phyloP scores from a whole-genome alignment of 2,797 vertebrate genomes.

The Enteromius radiatus region DNA sequence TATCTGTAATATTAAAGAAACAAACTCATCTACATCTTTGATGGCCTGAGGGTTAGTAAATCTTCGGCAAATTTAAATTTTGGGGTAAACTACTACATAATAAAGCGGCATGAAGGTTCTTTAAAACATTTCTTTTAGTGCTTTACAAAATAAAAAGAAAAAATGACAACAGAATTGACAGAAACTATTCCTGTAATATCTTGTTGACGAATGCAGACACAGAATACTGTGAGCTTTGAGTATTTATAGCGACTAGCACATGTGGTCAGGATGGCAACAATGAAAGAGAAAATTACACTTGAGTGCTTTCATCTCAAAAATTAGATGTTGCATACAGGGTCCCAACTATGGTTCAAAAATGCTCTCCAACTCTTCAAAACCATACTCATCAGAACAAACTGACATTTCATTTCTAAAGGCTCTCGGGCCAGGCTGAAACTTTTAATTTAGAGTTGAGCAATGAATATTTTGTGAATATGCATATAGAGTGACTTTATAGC shows the following conservation, averaged over 20 bases:
- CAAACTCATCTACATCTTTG: background rate
- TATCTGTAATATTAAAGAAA: too few species aligned
- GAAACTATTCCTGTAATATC: background rate
- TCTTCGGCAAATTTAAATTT: background rate
- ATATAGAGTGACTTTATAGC: slow-evolving; percentile 28
- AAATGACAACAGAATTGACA: background rate
- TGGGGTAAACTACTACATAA: background rate
- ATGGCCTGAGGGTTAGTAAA: background rate
- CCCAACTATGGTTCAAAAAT: slow-evolving; percentile 7
- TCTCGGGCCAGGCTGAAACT: background rate
- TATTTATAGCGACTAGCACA: slow-evolving; percentile 31
- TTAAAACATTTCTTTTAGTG: background rate
- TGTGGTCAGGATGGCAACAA: slow-evolving; percentile 7
- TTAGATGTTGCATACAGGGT: slow-evolving; percentile 10
- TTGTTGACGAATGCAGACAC: background rate
- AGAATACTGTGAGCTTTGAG: slow-evolving; percentile 9
- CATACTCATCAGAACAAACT: slow-evolving; percentile 15
- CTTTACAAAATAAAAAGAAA: background rate
- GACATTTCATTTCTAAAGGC: slow-evolving; percentile 28
- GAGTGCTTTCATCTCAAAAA: slow-evolving; percentile 31
- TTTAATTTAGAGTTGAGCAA: slow-evolving; percentile 19
- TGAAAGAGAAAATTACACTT: slow-evolving; percentile 23
- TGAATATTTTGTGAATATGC: background rate
- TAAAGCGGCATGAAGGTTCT: background rate
- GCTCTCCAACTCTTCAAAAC: background rate